Evolutionary conservation across 2,888 invertebrate genomes (phyloP).

Genomic region (Thymelicus lineola): DNA sequence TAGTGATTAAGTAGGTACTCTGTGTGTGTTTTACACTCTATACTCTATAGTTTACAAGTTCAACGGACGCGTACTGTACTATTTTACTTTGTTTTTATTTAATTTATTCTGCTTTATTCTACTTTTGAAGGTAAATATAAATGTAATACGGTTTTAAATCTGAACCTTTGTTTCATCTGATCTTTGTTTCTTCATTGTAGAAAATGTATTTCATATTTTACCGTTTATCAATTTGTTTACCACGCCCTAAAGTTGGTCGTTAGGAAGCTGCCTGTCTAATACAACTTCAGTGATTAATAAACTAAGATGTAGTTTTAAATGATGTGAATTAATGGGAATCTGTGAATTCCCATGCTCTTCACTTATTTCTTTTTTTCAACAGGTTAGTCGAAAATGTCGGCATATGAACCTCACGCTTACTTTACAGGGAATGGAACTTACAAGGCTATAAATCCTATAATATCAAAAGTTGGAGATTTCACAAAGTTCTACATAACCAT

Average conservation of each 20-base stretch:
- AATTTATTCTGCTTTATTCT: too few species aligned
- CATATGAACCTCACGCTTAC: slow-evolving; percentile 71
- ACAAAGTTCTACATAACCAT: slow-evolving; percentile 94
- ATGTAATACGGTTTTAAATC: too few species aligned
- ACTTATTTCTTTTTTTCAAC: slow-evolving; percentile 67
- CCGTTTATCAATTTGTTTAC: slow-evolving; percentile 9
- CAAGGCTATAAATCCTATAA: slow-evolving; percentile 65
- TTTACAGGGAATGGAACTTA: slow-evolving; percentile 77
- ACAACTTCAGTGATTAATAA: not conserved
- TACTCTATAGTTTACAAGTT: too few species aligned
- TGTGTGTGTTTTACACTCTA: too few species aligned
- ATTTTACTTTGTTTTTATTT: too few species aligned
- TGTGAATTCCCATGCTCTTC: slow-evolving; percentile 41
- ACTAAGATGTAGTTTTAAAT: not conserved
- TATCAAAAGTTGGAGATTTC: slow-evolving; percentile 87
- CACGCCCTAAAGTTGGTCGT: slow-evolving; percentile 18
- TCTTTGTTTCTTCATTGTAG: too few species aligned
- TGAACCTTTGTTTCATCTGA: too few species aligned
- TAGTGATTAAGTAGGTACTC: too few species aligned
- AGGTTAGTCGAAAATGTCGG: slow-evolving; percentile 76
- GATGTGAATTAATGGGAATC: slow-evolving; percentile 3
- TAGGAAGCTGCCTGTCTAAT: not conserved
- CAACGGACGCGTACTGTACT: too few species aligned
- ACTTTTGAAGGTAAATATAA: too few species aligned
- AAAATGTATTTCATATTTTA: not conserved